Base-by-base conservation (phyloP, 2,888 invertebrate species). In the Encarsia formosa region DNA sequence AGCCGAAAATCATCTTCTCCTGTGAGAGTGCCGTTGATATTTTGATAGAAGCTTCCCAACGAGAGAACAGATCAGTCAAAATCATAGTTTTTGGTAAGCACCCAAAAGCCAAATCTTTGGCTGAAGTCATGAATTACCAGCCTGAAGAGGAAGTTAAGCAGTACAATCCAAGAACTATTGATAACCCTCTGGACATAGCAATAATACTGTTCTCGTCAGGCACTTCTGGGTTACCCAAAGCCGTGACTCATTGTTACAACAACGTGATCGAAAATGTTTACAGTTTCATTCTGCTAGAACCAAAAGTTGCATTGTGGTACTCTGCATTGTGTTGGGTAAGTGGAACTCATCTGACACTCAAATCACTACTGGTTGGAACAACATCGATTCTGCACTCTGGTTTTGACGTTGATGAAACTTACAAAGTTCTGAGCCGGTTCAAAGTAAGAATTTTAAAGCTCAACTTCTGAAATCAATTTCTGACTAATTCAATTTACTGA, bases 161-260 rank as follows among this genome's bases (percentile, higher is more conserved):
- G 2, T 71, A 68, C 24, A 37, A 53, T n/a, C 60, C 62, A 38
- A 26, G 26, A 2, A 32, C 59, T 32, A 47, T 62, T 4, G 15
- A 54, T 1, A 41, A 59, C 23, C 23, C 49, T 0, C 44, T 53
- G 1, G 43, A 62, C n/a, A 61, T 66, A 0, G 62, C 62, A 0
- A 16, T 61, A 6, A 62, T 72, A 3, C 20, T 71, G 2, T 71
- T 64, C 32, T 68, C 71, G 1, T 72, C 72, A 0, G 73, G 72
- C 2, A 70, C 67, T 0, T 71, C 70, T 0, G 71, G 68, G 0
- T 23, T 63, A 5, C 67, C 72, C 0, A 73, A 72, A 24, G 68
- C 65, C 2, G 65, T 66, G 1, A 58, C 65, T 4, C 40, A 69
- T 1, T 61, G 68, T 2, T 65, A 70, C 35, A 42, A 52, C 11